Percentiles rank a stretch among this genome's conserved stretches.
Evolutionary conservation across 2,113 vertebrate genomes (phyloP).

Genomic region (Thermophis baileyi): DNA sequence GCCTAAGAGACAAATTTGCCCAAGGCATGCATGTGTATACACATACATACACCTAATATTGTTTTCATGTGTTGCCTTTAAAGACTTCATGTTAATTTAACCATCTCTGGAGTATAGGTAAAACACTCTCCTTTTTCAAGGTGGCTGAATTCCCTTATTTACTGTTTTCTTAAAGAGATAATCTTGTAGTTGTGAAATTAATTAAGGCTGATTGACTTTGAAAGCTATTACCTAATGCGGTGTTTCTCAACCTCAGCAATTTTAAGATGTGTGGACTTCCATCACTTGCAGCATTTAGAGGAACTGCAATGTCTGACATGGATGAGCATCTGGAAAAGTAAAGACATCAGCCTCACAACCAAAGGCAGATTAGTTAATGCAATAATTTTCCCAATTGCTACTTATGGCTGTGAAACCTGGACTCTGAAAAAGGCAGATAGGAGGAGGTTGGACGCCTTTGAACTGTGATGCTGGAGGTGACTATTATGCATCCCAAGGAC

Average conservation of each 20-base stretch:
- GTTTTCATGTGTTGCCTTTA: neutral
- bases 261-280: neutral
- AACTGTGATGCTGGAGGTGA: neutral
- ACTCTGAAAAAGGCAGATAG: neutral
- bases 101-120: neutral
- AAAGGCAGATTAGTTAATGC: neutral
- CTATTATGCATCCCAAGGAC: neutral
- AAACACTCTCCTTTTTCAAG: neutral
- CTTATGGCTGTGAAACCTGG: neutral
- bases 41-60: neutral
- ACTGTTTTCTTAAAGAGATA: neutral
- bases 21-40: neutral
- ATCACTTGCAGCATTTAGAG: neutral
- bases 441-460: neutral
- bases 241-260: neutral
- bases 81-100: neutral
- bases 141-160: neutral
- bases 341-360: neutral
- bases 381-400: neutral
- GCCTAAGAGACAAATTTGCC: neutral
- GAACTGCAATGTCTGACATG: neutral
- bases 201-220: neutral
- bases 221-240: neutral
- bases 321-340: neutral
- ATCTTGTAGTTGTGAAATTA: neutral